A percentile compares a stretch with the other conserved stretches of the same genome.
phyloP scores from a whole-genome alignment of 2,797 vertebrate species.

The Mormyrops attenuatus region DNA sequence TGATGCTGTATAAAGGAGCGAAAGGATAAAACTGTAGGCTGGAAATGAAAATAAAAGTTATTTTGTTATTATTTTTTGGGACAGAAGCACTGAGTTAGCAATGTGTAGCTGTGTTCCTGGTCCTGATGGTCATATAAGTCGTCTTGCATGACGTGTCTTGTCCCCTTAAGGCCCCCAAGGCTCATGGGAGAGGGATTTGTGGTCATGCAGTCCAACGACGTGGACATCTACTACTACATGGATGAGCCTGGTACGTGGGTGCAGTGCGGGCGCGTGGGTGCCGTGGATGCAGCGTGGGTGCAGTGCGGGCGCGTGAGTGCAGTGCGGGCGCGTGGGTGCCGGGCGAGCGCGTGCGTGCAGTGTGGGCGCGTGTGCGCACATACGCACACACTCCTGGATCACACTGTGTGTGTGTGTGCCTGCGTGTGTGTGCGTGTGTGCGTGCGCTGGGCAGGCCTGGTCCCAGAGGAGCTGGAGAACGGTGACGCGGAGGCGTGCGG shows the following conservation, averaged over 20 bases:
- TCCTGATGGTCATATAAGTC: neutral
- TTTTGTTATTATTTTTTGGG: neutral
- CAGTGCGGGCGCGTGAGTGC: too few species aligned
- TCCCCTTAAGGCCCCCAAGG: slow-evolving; percentile 74
- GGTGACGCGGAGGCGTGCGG: slow-evolving; percentile 73
- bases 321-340: too few species aligned
- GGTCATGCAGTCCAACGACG: slow-evolving; percentile 97
- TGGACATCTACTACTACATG: slow-evolving; percentile 98
- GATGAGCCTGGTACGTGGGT: slow-evolving; percentile 82
- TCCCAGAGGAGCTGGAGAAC: slow-evolving; percentile 80
- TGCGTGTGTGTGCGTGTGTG: neutral
- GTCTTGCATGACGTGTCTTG: neutral
- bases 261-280: neutral
- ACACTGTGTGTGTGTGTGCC: neutral
- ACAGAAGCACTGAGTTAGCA: neutral
- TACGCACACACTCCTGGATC: neutral
- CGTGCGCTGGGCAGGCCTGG: slow-evolving; percentile 67
- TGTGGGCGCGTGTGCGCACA: too few species aligned
- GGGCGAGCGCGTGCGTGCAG: too few species aligned
- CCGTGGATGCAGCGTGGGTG: too few species aligned
- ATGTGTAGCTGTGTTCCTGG: neutral
- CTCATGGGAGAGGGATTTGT: slow-evolving; percentile 99
- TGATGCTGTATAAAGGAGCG: neutral
- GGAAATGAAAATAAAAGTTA: neutral
- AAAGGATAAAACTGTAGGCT: neutral